A percentile compares a stretch with the other conserved stretches of the same genome.
Evolutionary conservation across 2,113 vertebrate species (phyloP).

Genomic region (Gymnobelideus leadbeateri): DNA sequence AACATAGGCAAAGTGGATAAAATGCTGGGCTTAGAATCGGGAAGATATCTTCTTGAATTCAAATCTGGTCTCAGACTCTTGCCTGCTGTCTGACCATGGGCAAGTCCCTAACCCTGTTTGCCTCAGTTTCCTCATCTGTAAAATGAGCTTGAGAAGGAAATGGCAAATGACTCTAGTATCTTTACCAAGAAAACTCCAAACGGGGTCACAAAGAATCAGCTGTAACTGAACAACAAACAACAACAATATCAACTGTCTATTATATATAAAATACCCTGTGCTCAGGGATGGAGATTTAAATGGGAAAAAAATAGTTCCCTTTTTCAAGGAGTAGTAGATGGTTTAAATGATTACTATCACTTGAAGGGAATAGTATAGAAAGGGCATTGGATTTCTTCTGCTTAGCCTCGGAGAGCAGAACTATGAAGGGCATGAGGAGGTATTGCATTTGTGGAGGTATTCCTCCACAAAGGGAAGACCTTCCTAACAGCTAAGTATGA

Average conservation of each 20-base stretch:
- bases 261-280: not conserved
- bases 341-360: not conserved
- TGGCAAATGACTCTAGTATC: no score
- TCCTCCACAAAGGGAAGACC: not conserved
- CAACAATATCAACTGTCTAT: not conserved
- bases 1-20: not conserved
- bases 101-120: no score
- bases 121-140: no score
- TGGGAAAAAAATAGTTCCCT: not conserved
- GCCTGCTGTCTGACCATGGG: no score
- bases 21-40: not conserved
- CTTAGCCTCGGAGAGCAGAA: not conserved
- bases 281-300: not conserved
- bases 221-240: no score
- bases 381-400: not conserved
- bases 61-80: no score
- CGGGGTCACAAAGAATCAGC: no score
- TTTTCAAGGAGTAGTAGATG: not conserved
- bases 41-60: not conserved
- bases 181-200: no score
- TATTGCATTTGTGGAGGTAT: not conserved
- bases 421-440: not conserved
- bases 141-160: no score
- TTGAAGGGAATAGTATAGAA: not conserved
- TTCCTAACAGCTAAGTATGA: not conserved